Evolutionary conservation across 1,140 invertebrate species (phyloP), one percentile per base, ranked within the genome.

Genomic region (Anagrus nilaparvatae): DNA sequence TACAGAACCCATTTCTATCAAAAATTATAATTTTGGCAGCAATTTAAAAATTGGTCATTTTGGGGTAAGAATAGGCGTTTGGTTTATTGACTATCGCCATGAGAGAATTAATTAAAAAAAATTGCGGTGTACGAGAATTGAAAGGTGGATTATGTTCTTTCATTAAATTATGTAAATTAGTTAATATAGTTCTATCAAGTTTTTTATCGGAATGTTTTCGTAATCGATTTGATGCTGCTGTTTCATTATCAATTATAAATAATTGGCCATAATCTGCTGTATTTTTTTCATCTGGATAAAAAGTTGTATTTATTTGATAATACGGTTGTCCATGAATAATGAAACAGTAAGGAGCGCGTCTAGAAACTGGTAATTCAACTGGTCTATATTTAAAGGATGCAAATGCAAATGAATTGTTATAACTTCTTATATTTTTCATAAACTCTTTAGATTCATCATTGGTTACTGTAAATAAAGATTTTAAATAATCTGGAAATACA

Each of bases 191-290:
- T 24, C 33, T 44, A 61, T 73, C 61, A 6, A 71, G 67, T 42
- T 76, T 61, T 55, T 75, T 70, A 21, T 67, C 71, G 43, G 40
- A 69, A 34, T n/a, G 24, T 32, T n/a, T 18, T 37, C 36, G 18
- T 25, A 8, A 33, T 18, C 17, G 2, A 27, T 40, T 21, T 34
- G 20, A 27, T 34, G n/a, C 12, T 32, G 7, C 16, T 4, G 46
- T 25, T 41, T 48, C 46, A 29, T 44, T 40, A 43, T 42, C 40
- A 19, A 42, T 21, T 32, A 47, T 43, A 24, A 40, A 48, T 16
- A 48, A 37, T 43, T 48, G 37, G 10, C 32, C 33, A 36, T 43
- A 43, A 0, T 23, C 27, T 28, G 32, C 24, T 24, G 19, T 34
- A n/a, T 43, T 21, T 17, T 30, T 30, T 9, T 12, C 9, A 7